Base-by-base conservation (phyloP, 2,113 vertebrate species). In the Lamprotornis superbus region DNA sequence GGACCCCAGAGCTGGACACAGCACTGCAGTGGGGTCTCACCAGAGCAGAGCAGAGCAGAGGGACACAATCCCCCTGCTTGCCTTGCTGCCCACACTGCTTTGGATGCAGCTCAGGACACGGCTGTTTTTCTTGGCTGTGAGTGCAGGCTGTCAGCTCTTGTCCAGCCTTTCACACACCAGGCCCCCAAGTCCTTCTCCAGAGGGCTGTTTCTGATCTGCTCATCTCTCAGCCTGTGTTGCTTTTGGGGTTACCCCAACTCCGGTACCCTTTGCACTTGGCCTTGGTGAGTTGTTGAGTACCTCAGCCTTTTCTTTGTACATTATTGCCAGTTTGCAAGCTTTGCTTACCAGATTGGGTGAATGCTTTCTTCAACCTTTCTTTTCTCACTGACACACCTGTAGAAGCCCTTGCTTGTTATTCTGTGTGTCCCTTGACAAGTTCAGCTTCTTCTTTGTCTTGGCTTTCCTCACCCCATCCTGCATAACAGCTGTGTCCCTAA, bases 101-200 rank as follows among this genome's bases (percentile, higher is more conserved):
- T 42, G 35, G 35, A 12, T 42, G 25, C 25, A 56, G n/a, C 24
- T 1, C 75, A 56, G 16, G n/a, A 21, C 21, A 30, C 0, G 0
- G 1, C 7, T 31, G 35, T 10, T 31, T 35, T 35, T 37, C 35
- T 49, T 31, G 55, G 12, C 24, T 47, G 10, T 28, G 21, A 35
- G 24, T 15, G 30, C n/a, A 4, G 7, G 9, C 42, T 16, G 15
- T 8, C 0, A 0, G 23, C 28, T 47, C 49, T 30, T 47, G 40
- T 47, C 10, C 49, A 63, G 39, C 47, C 20, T 21, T 39, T 63
- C 49, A 31, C 13, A 15, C 30, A 21, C 19, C 33, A 39, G 28
- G 11, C 11, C 11, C 37, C 19, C 27, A 69, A 6, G 28, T 23
- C 15, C 47, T 47, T 55, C 47, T 63, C 28, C 40, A 24, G n/a